These are phyloP conservation scores for Rana temporaria DNA, from an alignment of 2,113 vertebrate genomes.

Conservation along the genomic window DNA sequence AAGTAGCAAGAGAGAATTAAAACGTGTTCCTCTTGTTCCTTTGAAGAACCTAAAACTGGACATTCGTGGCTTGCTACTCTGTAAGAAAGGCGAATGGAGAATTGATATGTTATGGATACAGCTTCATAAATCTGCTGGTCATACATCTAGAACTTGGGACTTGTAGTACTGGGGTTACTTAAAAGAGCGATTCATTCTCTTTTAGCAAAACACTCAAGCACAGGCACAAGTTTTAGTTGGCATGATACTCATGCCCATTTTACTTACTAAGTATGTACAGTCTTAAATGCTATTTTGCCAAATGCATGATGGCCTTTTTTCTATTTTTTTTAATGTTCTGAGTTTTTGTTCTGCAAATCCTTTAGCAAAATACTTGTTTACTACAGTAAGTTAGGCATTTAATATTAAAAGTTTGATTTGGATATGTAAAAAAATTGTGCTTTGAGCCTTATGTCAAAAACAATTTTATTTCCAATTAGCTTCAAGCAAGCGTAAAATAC, in stretches of 20 bases:
- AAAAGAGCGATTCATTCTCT: constrained; percentile 1
- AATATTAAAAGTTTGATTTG: constrained; percentile 16
- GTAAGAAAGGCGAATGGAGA: too few species aligned
- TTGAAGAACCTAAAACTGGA: too few species aligned
- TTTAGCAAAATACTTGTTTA: too few species aligned
- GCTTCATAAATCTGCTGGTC: too few species aligned
- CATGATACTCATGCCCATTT: background rate
- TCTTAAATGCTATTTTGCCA: constrained; percentile 78
- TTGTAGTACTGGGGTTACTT: background rate
- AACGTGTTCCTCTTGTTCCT: too few species aligned
- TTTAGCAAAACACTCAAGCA: constrained; percentile 24
- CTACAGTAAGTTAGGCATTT: background rate
- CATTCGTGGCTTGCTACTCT: too few species aligned
- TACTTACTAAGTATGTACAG: constrained; percentile 33
- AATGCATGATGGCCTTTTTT: constrained; percentile 93
- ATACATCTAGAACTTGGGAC: too few species aligned
- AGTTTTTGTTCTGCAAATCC: constrained; percentile 58
- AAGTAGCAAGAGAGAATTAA: too few species aligned
- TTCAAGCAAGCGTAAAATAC: background rate
- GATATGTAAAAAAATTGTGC: constrained; percentile 18
- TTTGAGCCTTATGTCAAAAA: background rate
- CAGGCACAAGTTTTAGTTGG: constrained; percentile 7
- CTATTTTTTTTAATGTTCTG: constrained; percentile 80
- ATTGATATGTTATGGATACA: too few species aligned
- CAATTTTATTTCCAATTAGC: constrained; percentile 4